Conservation (phyloP, 2,888 invertebrate genomes). For the Calameuta filiformis region DNA sequence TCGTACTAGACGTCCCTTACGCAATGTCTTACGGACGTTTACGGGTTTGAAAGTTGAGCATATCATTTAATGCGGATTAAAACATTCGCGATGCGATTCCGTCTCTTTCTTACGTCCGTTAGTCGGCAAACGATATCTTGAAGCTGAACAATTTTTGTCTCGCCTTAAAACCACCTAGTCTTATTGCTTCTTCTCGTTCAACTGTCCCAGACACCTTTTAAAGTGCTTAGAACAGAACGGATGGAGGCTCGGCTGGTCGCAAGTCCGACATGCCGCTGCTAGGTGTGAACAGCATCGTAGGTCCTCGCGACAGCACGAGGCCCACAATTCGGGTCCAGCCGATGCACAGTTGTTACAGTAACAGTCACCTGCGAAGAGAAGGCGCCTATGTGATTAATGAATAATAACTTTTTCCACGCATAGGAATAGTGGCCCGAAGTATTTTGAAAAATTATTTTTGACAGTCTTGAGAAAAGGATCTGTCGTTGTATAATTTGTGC, state of each 20-base stretch:
- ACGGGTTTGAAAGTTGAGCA: background rate
- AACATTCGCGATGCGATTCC: background rate
- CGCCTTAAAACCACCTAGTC: background rate
- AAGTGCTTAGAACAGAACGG: slow-evolving; percentile 63
- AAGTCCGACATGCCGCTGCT: slow-evolving; percentile 62
- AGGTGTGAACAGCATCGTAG: slow-evolving; percentile 62
- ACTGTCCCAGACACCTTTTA: slow-evolving; percentile 56
- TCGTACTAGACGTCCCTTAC: background rate
- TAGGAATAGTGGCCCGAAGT: background rate
- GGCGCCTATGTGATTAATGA: background rate
- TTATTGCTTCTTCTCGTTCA: slow-evolving; percentile 43
- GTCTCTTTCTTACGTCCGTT: background rate
- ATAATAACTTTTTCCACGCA: background rate
- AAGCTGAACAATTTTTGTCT: background rate
- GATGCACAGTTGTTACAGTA: slow-evolving; percentile 60
- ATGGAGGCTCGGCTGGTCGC: slow-evolving; percentile 59
- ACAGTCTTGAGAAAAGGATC: background rate
- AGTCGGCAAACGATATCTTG: background rate
- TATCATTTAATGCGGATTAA: background rate
- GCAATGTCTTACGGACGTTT: background rate
- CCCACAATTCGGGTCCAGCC: slow-evolving; percentile 61
- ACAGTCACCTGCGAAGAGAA: slow-evolving; percentile 57
- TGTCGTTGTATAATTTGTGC: background rate
- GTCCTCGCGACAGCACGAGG: slow-evolving; percentile 61
- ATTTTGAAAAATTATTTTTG: background rate